Conservation (phyloP, 2,888 invertebrate genomes). For the Camptogramma bilineatum region DNA sequence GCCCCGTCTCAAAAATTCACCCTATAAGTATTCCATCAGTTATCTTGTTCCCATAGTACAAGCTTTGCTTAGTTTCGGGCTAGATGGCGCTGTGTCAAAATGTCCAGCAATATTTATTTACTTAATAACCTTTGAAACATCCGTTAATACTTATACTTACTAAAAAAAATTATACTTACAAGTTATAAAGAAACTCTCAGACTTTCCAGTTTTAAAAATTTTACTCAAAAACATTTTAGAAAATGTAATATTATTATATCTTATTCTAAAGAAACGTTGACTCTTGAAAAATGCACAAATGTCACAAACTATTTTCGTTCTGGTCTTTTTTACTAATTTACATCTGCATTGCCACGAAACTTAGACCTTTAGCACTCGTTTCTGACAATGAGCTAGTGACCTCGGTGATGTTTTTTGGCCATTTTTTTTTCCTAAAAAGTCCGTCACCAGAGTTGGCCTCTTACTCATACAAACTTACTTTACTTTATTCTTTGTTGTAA, state of each 20-base stretch:
- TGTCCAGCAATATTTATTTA: no score
- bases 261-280: conserved; percentile 3
- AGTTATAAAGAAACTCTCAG: neutral
- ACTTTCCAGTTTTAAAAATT: neutral
- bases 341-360: neutral
- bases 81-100: no score
- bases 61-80: no score
- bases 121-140: no score
- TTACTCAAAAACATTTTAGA: neutral
- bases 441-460: no score
- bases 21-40: no score
- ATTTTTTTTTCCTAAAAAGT: no score
- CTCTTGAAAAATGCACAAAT: conserved; percentile 6
- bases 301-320: conserved; percentile 3
- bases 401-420: no score
- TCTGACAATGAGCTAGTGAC: neutral
- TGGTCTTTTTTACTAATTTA: conserved; percentile 1
- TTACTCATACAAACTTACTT: no score
- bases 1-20: no score
- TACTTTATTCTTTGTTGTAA: no score
- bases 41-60: no score
- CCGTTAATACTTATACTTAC: neutral
- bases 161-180: neutral
- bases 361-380: neutral
- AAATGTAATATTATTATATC: neutral